Conservation (phyloP, 2,113 vertebrate species). For the Burhinus oedicnemus region DNA sequence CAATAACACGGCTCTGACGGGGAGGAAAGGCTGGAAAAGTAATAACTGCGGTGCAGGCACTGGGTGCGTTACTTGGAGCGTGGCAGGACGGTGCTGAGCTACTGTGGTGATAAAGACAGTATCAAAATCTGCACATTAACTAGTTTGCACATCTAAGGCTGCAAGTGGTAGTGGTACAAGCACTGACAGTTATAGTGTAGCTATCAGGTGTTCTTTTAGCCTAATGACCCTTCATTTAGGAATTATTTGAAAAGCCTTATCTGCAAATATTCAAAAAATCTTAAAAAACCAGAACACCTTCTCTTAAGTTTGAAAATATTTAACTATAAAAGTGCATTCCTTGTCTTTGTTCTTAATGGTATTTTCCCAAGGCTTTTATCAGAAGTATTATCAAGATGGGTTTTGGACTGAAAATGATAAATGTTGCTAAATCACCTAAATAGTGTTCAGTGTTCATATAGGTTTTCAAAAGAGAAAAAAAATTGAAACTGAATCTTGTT, state of each 20-base stretch:
- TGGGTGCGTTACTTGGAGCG: fast-evolving
- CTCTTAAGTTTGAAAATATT: background rate
- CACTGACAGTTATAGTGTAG: background rate
- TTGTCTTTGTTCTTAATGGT: background rate
- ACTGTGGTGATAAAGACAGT: background rate
- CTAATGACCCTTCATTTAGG: background rate
- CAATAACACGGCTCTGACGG: background rate
- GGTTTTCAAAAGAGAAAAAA: background rate
- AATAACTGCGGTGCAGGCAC: background rate
- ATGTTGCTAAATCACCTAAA: background rate
- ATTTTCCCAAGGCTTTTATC: background rate
- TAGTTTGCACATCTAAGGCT: background rate
- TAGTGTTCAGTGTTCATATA: background rate
- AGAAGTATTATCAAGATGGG: background rate
- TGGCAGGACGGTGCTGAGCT: background rate
- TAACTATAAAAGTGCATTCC: background rate
- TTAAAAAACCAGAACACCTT: background rate
- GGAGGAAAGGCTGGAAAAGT: background rate
- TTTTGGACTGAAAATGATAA: background rate
- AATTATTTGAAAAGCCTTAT: background rate
- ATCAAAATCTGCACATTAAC: background rate
- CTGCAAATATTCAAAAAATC: background rate
- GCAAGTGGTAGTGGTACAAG: fast-evolving
- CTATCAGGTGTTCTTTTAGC: background rate
- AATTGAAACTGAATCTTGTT: background rate